These are phyloP conservation scores for Tethea ocularis DNA, from an alignment of 2,888 invertebrate species.

Conservation along the genomic window DNA sequence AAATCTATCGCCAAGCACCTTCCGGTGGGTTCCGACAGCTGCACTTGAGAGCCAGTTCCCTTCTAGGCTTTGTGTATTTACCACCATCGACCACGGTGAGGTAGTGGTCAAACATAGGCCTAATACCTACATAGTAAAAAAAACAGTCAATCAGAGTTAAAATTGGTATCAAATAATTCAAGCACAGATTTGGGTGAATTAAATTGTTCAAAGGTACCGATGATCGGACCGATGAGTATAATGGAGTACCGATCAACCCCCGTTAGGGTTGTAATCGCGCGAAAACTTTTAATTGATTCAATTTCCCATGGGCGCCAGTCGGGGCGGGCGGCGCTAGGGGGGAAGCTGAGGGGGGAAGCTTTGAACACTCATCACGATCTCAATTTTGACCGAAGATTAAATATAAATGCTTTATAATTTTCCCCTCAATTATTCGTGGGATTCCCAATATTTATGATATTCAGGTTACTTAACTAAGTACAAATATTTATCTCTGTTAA, in stretches of 20 bases:
- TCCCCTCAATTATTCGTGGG: conserved; percentile 12
- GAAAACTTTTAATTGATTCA: conserved; percentile 39
- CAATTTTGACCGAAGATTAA: conserved; percentile 33
- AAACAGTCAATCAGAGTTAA: too few species aligned
- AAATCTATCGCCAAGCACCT: too few species aligned
- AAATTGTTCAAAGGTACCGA: not conserved
- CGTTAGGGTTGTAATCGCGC: conserved; percentile 15
- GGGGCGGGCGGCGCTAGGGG: not conserved
- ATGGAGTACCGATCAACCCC: not conserved
- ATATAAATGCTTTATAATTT: conserved; percentile 23
- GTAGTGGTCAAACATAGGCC: too few species aligned
- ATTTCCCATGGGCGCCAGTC: conserved; percentile 16
- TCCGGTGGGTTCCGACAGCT: too few species aligned
- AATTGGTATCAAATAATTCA: not conserved
- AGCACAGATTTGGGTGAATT: not conserved
- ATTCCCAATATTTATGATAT: conserved; percentile 7
- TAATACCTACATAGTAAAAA: too few species aligned
- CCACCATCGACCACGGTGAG: too few species aligned
- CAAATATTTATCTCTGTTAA: not conserved
- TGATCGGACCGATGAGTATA: not conserved
- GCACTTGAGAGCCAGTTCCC: too few species aligned
- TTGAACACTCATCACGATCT: conserved; percentile 18
- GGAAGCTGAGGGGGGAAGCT: not conserved
- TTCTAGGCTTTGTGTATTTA: too few species aligned
- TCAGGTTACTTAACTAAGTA: not conserved